Evolutionary conservation across 2,797 vertebrate genomes (phyloP), one percentile per base, ranked within the genome.

Genomic region (Micropoecilia bifurca): DNA sequence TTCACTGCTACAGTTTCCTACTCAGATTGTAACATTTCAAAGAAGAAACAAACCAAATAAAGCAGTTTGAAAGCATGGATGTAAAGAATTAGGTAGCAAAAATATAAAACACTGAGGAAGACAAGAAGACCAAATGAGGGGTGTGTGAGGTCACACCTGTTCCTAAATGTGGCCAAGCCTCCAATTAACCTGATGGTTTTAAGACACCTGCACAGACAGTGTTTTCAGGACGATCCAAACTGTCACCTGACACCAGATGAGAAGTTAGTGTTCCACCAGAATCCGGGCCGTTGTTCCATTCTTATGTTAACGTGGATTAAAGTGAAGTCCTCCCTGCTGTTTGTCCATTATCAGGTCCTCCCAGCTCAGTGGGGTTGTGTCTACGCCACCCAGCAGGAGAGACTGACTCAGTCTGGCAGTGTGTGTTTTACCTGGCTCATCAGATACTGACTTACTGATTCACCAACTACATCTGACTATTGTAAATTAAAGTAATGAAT

Each of bases 281-380:
- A 71, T 83, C 72, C 72, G 68, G 53, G 57, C 82, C 28, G 30
- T 36, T 41, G 39, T 76, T 85, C 88, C 74, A 87, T 93, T 95
- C 88, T 90, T 87, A 93, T 93, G 93, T 83, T 94, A 95, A 94
- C 88, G 79, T 81, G 86, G 85, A 90, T 89, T 91, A 92, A 87
- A 45, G 79, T 81, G 75, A 84, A 76, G 83, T 83, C 85, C 82
- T 85, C 91, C 93, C 89, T 87, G 91, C 91, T 90, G 91, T 82
- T 0, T 83, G 57, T 47, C 77, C 84, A 93, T 94, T 94, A 92
- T 92, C 12, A 85, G 79, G 63, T 28, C 66, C 55, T 80, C 78
- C 82, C 76, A 3, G 14, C 92, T 89, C 93, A 85, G 91, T 75
- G 92, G 93, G 93, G 93, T 90, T 93, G 93, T 93, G 92, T 93